phyloP scores from a whole-genome alignment of 2,888 invertebrate genomes.

The Neria commutata region DNA sequence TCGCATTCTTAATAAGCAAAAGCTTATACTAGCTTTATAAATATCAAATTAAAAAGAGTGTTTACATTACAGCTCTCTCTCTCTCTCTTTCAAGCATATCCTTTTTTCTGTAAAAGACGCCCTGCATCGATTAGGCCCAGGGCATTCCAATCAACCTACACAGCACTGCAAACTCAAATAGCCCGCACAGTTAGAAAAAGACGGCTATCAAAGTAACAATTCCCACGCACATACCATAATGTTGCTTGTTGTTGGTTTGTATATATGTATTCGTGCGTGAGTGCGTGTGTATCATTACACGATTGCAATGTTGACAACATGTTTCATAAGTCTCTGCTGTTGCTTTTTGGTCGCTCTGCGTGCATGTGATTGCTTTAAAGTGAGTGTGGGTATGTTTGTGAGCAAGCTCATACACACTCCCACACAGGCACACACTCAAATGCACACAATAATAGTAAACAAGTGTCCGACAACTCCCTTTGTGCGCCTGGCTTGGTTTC shows the following conservation, averaged over 20 bases:
- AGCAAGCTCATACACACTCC: constrained; percentile 1
- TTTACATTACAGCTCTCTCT: too few species aligned
- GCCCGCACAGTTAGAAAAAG: too few species aligned
- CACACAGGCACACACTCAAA: not conserved
- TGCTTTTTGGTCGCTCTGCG: not conserved
- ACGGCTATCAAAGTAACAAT: too few species aligned
- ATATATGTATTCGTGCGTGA: not conserved
- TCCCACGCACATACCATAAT: too few species aligned
- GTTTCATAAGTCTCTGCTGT: not conserved
- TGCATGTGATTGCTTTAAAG: not conserved
- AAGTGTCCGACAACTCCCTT: not conserved
- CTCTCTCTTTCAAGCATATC: too few species aligned
- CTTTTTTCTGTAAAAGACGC: too few species aligned
- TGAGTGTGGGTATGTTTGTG: not conserved
- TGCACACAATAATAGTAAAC: not conserved
- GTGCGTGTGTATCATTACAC: not conserved
- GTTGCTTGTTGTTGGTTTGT: constrained; percentile 5
- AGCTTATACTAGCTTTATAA: too few species aligned
- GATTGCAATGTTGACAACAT: constrained; percentile 15
- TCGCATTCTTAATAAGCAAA: too few species aligned
- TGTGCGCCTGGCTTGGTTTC: not conserved
- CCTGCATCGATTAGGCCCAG: too few species aligned
- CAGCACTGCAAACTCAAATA: too few species aligned
- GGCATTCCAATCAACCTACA: too few species aligned
- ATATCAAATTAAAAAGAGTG: too few species aligned